Evolutionary conservation across 2,888 invertebrate species (phyloP).

Genomic region (Cheilosia soror): DNA sequence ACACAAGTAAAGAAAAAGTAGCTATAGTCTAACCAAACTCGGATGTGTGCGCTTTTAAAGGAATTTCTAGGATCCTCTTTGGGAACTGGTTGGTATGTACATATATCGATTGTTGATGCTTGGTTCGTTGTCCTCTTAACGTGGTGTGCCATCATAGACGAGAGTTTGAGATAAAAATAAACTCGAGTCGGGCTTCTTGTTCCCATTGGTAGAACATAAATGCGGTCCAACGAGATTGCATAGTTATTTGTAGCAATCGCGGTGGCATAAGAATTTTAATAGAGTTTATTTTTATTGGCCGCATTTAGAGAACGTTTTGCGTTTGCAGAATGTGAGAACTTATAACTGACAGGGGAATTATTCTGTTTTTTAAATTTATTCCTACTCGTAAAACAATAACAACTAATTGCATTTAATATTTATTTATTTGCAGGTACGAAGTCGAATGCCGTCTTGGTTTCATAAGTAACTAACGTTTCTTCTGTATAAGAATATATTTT

Average conservation of each 20-base stretch:
- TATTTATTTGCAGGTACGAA: too few relatives aligned
- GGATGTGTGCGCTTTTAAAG: not conserved
- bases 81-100: constrained; percentile 39
- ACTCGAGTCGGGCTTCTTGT: not conserved
- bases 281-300: too few relatives aligned
- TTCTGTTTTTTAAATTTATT: too few relatives aligned
- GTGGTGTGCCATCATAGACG: constrained; percentile 4
- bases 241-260: not conserved
- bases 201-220: not conserved
- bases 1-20: not conserved
- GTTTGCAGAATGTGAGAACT: too few relatives aligned
- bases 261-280: too few relatives aligned
- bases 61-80: constrained; percentile 25
- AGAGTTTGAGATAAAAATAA: constrained; percentile 18
- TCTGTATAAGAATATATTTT: too few relatives aligned
- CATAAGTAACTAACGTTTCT: too few relatives aligned
- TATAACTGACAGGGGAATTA: too few relatives aligned
- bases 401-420: too few relatives aligned
- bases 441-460: too few relatives aligned
- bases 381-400: too few relatives aligned
- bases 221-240: not conserved
- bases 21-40: not conserved
- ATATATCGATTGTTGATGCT: constrained; percentile 10
- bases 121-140: constrained; percentile 40
- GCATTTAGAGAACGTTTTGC: too few relatives aligned